Evolutionary conservation across 2,797 vertebrate genomes (phyloP).

Genomic region (Phoebastria nigripes): DNA sequence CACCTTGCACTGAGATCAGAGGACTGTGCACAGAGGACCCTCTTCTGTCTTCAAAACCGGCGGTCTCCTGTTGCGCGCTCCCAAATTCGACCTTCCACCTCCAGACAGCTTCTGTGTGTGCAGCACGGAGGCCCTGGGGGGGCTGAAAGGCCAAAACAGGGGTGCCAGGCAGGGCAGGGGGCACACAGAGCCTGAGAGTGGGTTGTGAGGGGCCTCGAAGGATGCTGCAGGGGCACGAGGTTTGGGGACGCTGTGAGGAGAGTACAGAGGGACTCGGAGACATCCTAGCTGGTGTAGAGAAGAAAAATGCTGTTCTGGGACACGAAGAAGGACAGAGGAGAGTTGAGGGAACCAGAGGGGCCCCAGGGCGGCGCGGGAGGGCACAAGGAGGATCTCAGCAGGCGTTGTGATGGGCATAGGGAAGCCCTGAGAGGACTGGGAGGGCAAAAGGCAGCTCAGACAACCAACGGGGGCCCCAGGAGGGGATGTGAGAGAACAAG

Average conservation of each 20-base stretch:
- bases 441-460: accelerated
- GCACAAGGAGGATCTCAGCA: no score
- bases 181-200: neutral
- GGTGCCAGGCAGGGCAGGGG: neutral
- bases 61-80: neutral
- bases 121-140: neutral
- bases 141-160: no score
- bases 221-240: neutral
- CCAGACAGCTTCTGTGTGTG: neutral
- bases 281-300: neutral
- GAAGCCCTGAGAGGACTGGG: neutral
- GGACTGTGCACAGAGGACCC: neutral
- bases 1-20: neutral
- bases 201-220: neutral
- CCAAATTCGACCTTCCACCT: neutral
- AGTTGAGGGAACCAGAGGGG: neutral
- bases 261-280: neutral
- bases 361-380: neutral
- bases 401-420: neutral
- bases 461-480: neutral
- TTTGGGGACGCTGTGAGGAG: neutral
- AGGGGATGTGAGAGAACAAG: neutral
- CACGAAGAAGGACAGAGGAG: neutral
- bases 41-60: neutral
- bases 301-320: neutral